Evolutionary conservation across 1,140 invertebrate genomes (phyloP).

Genomic region (Drosophila pseudoobscura): DNA sequence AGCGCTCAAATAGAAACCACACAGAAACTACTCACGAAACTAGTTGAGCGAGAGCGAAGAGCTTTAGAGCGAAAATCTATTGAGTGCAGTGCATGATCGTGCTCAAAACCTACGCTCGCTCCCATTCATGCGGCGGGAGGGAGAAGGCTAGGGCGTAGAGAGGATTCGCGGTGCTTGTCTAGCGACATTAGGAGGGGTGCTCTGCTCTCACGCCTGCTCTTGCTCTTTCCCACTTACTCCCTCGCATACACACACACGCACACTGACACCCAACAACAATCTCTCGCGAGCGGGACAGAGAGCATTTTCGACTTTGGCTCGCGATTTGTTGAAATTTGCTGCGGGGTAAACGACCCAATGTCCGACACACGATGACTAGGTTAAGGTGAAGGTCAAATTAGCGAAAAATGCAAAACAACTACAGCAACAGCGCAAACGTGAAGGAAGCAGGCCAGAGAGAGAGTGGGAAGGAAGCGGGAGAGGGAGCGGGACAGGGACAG

Average conservation of each 20-base stretch:
- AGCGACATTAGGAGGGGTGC: background rate
- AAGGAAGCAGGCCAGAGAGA: constrained; percentile 21
- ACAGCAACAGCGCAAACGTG: constrained; percentile 29
- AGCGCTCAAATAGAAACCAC: constrained; percentile 59
- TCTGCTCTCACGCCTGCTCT: background rate
- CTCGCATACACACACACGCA: background rate
- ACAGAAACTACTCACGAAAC: constrained; percentile 45
- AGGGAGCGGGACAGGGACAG: background rate
- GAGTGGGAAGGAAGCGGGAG: constrained; percentile 7
- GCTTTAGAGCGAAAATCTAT: constrained; percentile 21
- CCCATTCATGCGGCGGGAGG: background rate
- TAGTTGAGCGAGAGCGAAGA: constrained; percentile 51
- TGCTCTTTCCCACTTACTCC: constrained; percentile 3
- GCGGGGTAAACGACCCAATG: constrained; percentile 82
- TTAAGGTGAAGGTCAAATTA: constrained; percentile 83
- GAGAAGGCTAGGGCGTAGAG: too few species aligned
- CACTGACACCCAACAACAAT: background rate
- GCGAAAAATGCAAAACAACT: constrained; percentile 66
- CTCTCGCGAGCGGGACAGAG: background rate
- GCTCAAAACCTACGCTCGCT: background rate
- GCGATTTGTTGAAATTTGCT: constrained; percentile 36
- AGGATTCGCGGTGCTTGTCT: background rate
- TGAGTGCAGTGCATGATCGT: too few species aligned
- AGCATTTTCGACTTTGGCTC: constrained; percentile 49
- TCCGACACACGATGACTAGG: constrained; percentile 83